phyloP scores from a whole-genome alignment of 2,888 invertebrate species.

The Nasonia oneida region DNA sequence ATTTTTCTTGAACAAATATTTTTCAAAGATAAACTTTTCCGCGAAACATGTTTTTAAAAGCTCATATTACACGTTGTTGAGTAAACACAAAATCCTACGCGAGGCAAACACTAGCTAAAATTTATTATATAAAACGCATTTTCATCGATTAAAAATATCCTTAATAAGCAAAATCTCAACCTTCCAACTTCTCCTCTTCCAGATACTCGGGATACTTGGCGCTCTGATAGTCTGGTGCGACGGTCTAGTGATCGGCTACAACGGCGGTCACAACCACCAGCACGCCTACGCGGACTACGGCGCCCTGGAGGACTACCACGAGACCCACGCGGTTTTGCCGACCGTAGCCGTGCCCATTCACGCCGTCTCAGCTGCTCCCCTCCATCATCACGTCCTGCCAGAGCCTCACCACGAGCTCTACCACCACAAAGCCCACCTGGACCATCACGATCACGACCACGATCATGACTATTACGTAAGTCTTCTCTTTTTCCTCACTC shows the following conservation, averaged over 20 bases:
- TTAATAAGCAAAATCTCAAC: neutral
- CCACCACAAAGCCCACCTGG: slow-evolving; percentile 65
- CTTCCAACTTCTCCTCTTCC: neutral
- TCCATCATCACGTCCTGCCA: slow-evolving; percentile 63
- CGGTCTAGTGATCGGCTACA: slow-evolving; percentile 74
- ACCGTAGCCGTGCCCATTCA: slow-evolving; percentile 76
- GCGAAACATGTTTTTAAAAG: no score
- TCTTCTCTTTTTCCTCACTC: slow-evolving; percentile 16
- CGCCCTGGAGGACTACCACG: slow-evolving; percentile 73
- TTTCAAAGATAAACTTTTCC: no score
- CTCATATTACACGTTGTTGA: no score
- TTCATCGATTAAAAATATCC: neutral
- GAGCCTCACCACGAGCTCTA: slow-evolving; percentile 52
- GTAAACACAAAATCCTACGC: no score
- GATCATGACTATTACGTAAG: slow-evolving; percentile 77
- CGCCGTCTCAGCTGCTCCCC: slow-evolving; percentile 75
- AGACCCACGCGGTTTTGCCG: slow-evolving; percentile 73
- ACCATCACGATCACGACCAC: slow-evolving; percentile 70
- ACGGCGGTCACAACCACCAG: slow-evolving; percentile 68
- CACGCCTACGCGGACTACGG: slow-evolving; percentile 72
- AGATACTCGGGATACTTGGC: slow-evolving; percentile 73
- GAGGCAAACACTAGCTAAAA: no score
- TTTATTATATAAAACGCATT: neutral
- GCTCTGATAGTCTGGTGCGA: slow-evolving; percentile 68
- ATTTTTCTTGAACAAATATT: no score